Conservation (phyloP, 2,888 invertebrate genomes). For the Timema cristinae region DNA sequence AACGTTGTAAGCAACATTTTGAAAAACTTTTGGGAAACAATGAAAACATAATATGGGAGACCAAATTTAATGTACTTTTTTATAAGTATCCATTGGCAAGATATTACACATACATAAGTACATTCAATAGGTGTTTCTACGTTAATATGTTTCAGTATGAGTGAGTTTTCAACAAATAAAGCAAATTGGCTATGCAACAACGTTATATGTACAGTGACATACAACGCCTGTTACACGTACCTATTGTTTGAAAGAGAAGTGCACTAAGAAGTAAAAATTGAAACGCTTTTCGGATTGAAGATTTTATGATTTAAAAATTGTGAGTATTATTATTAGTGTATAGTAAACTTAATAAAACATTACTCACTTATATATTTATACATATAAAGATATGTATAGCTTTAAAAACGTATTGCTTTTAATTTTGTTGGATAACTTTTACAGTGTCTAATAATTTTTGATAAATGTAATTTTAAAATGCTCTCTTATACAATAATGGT, state of each 20-base stretch:
- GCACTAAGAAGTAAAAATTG: too few relatives aligned
- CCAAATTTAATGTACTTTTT: neutral
- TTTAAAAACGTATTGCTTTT: too few relatives aligned
- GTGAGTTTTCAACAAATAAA: neutral
- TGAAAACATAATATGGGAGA: neutral
- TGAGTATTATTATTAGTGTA: too few relatives aligned
- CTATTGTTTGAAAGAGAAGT: neutral
- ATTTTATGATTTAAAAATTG: too few relatives aligned
- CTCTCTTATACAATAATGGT: too few relatives aligned
- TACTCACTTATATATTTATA: too few relatives aligned
- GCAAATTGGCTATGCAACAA: neutral
- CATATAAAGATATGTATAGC: too few relatives aligned
- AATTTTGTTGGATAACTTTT: too few relatives aligned
- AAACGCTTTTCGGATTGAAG: too few relatives aligned
- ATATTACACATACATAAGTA: neutral
- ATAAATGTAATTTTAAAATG: too few relatives aligned
- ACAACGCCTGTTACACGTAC: neutral
- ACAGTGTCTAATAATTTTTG: too few relatives aligned
- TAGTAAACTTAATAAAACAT: too few relatives aligned
- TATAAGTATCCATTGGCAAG: neutral
- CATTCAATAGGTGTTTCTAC: neutral
- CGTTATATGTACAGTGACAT: neutral
- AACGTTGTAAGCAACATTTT: neutral
- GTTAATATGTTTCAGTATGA: slow-evolving; percentile 2
- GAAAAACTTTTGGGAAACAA: slow-evolving; percentile 8